Evolutionary conservation across 1,140 invertebrate species (phyloP).

Genomic region (Lanistes nyassanus): DNA sequence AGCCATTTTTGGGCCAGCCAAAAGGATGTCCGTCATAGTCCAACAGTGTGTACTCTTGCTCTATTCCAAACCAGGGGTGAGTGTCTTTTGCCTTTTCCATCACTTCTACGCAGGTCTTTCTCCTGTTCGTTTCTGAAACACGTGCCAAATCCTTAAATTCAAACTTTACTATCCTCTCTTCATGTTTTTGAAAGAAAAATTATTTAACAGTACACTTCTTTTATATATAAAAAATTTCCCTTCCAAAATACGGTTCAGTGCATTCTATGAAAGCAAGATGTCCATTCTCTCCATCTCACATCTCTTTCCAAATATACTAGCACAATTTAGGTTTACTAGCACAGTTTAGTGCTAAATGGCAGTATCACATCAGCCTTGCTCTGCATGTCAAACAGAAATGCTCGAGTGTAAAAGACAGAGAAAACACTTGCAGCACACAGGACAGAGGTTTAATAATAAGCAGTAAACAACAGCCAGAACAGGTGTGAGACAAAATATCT

Average conservation of each 20-base stretch:
- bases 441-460: too few species aligned
- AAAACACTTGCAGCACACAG: too few species aligned
- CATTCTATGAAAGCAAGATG: background rate
- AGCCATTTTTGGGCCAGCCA: constrained; percentile 95
- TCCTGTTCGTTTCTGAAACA: constrained; percentile 77
- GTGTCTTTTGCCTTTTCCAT: constrained; percentile 78
- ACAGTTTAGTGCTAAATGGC: too few species aligned
- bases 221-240: background rate
- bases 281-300: background rate
- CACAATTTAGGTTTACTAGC: too few species aligned
- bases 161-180: background rate
- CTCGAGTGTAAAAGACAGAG: too few species aligned
- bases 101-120: constrained; percentile 79
- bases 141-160: background rate
- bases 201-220: background rate
- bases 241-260: background rate
- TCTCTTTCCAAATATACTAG: background rate
- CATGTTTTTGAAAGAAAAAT: background rate
- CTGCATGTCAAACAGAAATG: too few species aligned
- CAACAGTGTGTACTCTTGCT: constrained; percentile 93
- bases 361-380: too few species aligned
- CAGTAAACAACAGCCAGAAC: too few species aligned
- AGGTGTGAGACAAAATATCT: too few species aligned
- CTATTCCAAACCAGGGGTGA: constrained; percentile 95
- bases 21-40: constrained; percentile 90